Evolutionary conservation across 2,797 vertebrate genomes (phyloP).

Genomic region (Gephyroberyx darwinii): DNA sequence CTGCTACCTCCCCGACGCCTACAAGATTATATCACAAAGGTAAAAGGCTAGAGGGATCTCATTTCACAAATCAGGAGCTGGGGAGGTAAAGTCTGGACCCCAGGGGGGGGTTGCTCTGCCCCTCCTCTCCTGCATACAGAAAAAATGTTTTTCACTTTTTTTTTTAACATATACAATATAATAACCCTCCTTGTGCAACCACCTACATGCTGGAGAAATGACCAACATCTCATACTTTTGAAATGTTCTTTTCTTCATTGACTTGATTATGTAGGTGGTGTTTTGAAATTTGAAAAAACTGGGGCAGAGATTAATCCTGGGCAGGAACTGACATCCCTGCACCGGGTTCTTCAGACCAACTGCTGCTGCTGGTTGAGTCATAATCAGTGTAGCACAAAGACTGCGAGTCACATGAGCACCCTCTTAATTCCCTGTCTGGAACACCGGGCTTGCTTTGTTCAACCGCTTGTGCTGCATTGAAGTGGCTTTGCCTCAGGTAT

Average conservation of each 20-base stretch:
- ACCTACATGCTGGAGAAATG: conserved; percentile 48
- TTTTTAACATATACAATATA: background rate
- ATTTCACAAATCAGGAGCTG: conserved; percentile 69
- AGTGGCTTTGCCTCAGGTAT: conserved; percentile 75
- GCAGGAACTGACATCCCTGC: conserved; percentile 67
- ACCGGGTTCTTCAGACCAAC: conserved; percentile 64
- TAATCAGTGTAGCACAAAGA: conserved; percentile 65
- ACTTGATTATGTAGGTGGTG: conserved; percentile 59
- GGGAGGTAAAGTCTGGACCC: conserved; percentile 38
- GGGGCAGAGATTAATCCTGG: conserved; percentile 60
- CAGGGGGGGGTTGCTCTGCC: background rate
- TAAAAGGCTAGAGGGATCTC: conserved; percentile 72
- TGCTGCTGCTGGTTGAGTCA: conserved; percentile 65
- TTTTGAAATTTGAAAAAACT: conserved; percentile 60
- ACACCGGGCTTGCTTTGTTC: conserved; percentile 73
- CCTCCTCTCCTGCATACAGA: background rate
- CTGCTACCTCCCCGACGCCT: conserved; percentile 99
- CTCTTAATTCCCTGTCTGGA: conserved; percentile 68
- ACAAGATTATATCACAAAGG: conserved; percentile 99
- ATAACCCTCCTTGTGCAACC: conserved; percentile 32
- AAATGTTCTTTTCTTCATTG: conserved; percentile 37
- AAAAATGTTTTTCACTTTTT: conserved; percentile 2
- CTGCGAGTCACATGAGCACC: conserved; percentile 65
- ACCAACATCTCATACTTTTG: conserved; percentile 57
- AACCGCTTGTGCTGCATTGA: conserved; percentile 61